phyloP scores from a whole-genome alignment of 2,797 vertebrate species.

The Labroides dimidiatus region DNA sequence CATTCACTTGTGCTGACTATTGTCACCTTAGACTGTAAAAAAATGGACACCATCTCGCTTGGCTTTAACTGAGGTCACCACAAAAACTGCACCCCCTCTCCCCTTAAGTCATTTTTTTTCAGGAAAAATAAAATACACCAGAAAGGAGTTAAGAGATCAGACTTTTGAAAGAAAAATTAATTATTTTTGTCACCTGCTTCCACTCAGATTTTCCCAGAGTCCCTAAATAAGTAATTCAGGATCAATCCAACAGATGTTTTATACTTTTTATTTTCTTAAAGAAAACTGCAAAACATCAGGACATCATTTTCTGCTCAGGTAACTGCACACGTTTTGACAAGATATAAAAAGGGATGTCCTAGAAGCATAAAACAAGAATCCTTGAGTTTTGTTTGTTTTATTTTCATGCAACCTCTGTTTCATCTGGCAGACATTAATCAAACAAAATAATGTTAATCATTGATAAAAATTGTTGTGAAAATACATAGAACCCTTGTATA shows the following conservation, averaged over 20 bases:
- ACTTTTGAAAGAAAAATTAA: no score
- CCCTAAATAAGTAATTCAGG: not conserved
- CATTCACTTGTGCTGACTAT: no score
- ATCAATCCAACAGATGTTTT: not conserved
- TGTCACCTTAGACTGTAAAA: no score
- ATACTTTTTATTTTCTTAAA: not conserved
- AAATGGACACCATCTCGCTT: no score
- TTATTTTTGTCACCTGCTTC: no score
- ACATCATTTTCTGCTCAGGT: not conserved
- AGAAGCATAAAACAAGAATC: not conserved
- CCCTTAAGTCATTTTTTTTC: no score
- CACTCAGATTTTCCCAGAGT: no score
- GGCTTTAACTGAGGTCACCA: no score
- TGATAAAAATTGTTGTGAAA: slow-evolving; percentile 1
- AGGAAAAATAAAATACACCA: no score
- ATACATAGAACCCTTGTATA: not conserved
- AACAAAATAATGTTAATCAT: not conserved
- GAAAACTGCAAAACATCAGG: not conserved
- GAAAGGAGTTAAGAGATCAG: no score
- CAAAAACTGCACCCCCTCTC: no score
- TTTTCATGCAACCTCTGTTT: not conserved
- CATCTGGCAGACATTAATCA: not conserved
- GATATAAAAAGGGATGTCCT: not conserved
- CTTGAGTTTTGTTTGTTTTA: not conserved
- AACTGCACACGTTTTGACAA: not conserved